phyloP scores from a whole-genome alignment of 1,140 invertebrate species.

The Homarus americanus region DNA sequence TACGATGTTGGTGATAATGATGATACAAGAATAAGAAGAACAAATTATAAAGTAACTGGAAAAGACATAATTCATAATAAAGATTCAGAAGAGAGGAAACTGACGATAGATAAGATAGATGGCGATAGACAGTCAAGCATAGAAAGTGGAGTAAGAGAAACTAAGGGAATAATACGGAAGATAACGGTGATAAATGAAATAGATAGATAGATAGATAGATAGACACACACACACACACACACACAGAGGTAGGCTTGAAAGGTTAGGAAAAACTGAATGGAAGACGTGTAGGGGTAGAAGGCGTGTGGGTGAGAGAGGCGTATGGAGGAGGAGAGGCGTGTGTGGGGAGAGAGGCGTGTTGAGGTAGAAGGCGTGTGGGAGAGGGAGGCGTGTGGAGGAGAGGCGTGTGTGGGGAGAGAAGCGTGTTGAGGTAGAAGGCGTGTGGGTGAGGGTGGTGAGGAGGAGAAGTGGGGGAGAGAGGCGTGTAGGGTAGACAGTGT shows the following conservation, averaged over 20 bases:
- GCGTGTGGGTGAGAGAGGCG: constrained; percentile 5
- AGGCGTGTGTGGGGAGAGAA: neutral
- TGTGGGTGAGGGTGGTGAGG: neutral
- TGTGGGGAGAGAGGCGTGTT: neutral
- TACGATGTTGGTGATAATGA: neutral
- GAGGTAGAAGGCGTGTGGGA: neutral
- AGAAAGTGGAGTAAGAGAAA: no score
- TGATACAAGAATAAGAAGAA: no score
- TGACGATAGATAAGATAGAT: no score
- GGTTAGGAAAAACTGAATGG: no score
- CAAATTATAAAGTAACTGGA: no score
- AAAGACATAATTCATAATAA: no score
- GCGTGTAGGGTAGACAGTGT: neutral
- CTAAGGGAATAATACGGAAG: no score
- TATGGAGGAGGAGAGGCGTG: neutral
- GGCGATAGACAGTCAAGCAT: no score
- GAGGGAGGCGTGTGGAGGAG: neutral
- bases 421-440: neutral
- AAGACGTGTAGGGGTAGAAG: neutral
- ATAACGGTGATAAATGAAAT: no score
- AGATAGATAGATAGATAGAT: no score
- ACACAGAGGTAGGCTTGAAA: neutral
- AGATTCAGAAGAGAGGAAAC: no score
- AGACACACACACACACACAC: neutral
- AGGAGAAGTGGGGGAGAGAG: neutral